These are phyloP conservation scores for Amphiprion ocellaris DNA, from an alignment of 2,113 vertebrate genomes.

Conservation along the genomic window DNA sequence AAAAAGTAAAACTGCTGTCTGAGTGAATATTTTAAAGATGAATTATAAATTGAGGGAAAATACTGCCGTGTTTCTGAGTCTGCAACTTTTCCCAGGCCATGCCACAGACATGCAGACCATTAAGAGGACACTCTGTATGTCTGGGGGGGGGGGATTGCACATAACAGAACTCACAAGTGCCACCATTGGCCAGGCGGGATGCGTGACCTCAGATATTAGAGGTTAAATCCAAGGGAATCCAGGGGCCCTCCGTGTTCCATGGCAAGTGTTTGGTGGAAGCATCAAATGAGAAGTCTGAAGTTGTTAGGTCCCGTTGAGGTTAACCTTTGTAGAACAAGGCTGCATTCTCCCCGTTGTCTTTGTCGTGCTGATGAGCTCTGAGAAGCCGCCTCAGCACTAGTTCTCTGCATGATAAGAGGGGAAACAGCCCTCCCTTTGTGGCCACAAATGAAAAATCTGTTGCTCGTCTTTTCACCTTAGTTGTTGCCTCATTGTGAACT, in stretches of 20 bases:
- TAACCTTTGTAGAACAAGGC: slow-evolving; percentile 82
- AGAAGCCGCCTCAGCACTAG: slow-evolving; percentile 67
- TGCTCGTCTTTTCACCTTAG: slow-evolving; percentile 59
- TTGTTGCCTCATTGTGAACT: slow-evolving; percentile 49
- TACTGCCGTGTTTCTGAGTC: neutral
- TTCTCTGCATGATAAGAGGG: slow-evolving; percentile 72
- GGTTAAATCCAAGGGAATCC: slow-evolving; percentile 76
- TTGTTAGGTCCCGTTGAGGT: slow-evolving; percentile 79
- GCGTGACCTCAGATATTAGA: slow-evolving; percentile 71
- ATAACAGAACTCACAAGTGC: slow-evolving; percentile 56
- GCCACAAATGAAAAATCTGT: slow-evolving; percentile 76
- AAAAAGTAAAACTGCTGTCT: neutral
- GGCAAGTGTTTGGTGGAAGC: slow-evolving; percentile 71
- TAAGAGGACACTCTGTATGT: slow-evolving; percentile 16
- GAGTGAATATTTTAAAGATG: too few relatives aligned
- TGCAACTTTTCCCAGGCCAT: slow-evolving; percentile 24
- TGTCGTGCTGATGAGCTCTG: slow-evolving; percentile 80
- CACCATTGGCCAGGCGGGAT: slow-evolving; percentile 44
- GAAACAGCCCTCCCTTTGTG: slow-evolving; percentile 71
- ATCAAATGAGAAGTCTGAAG: slow-evolving; percentile 81
- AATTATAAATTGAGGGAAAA: too few relatives aligned
- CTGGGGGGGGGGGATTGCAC: slow-evolving; percentile 7
- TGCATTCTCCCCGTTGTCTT: slow-evolving; percentile 77
- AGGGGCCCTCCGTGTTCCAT: slow-evolving; percentile 54
- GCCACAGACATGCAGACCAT: slow-evolving; percentile 33